A percentile compares a stretch with the other conserved stretches of the same genome.
Conservation (phyloP, 2,888 invertebrate genomes). For the Apamea anceps region DNA sequence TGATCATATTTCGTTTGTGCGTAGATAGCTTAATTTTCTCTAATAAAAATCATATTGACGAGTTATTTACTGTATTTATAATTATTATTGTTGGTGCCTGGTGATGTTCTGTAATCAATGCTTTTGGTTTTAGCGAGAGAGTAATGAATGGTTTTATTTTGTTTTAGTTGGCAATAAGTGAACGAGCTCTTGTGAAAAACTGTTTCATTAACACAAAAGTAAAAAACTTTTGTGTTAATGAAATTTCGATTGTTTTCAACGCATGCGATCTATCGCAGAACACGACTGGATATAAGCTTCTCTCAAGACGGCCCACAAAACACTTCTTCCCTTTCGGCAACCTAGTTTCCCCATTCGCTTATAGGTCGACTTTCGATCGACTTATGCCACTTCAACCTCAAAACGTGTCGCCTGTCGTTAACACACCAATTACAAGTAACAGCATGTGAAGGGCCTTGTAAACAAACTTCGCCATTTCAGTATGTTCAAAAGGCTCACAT, state of each 20-base stretch:
- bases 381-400: slow-evolving; percentile 26
- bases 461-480: slow-evolving; percentile 55
- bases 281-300: neutral
- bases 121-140: neutral
- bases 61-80: neutral
- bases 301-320: neutral
- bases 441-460: slow-evolving; percentile 33
- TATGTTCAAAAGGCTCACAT: slow-evolving; percentile 79
- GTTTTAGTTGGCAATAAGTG: neutral
- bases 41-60: neutral
- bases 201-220: neutral
- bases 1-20: neutral
- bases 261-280: neutral
- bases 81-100: neutral
- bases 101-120: neutral
- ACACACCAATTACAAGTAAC: slow-evolving; percentile 44
- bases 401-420: slow-evolving; percentile 30
- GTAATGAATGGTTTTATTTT: neutral
- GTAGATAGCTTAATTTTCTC: neutral
- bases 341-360: neutral
- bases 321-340: neutral
- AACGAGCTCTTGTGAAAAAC: neutral
- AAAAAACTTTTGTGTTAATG: too few relatives aligned
- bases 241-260: neutral
- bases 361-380: slow-evolving; percentile 7